Conservation (phyloP, 2,797 vertebrate species). For the Muraenolepis orangiensis region DNA sequence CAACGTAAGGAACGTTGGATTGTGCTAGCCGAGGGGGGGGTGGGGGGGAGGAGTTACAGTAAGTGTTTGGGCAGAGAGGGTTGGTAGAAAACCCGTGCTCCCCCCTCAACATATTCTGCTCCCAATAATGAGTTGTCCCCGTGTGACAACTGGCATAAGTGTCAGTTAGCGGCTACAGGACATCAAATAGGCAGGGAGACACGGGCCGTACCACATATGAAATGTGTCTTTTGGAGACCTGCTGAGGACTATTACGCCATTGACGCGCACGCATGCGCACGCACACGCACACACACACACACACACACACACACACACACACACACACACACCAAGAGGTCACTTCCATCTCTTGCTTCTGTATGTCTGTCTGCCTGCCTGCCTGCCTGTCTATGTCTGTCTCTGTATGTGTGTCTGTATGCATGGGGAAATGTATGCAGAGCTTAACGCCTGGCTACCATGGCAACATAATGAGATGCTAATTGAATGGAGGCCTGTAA, state of each 20-base stretch:
- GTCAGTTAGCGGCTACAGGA: not conserved
- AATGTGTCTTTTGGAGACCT: slow-evolving; percentile 9
- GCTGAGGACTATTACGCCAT: slow-evolving; percentile 5
- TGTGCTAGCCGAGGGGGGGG: not conserved
- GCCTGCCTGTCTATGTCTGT: no score
- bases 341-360: slow-evolving; percentile 10
- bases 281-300: slow-evolving; percentile 7
- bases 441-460: slow-evolving; percentile 59
- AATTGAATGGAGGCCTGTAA: slow-evolving; percentile 71
- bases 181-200: not conserved
- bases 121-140: no score
- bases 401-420: no score
- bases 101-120: no score
- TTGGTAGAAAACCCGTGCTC: not conserved
- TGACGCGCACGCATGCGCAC: not conserved
- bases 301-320: slow-evolving; percentile 10
- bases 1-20: not conserved
- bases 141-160: not conserved
- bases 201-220: not conserved
- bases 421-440: slow-evolving; percentile 52
- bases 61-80: not conserved
- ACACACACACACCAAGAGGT: slow-evolving; percentile 36
- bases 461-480: slow-evolving; percentile 77
- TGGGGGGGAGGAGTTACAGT: no score
- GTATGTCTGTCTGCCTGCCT: no score